A percentile compares a stretch with the other conserved stretches of the same genome.
Evolutionary conservation across 2,113 vertebrate species (phyloP).

Genomic region (Marmota monax): DNA sequence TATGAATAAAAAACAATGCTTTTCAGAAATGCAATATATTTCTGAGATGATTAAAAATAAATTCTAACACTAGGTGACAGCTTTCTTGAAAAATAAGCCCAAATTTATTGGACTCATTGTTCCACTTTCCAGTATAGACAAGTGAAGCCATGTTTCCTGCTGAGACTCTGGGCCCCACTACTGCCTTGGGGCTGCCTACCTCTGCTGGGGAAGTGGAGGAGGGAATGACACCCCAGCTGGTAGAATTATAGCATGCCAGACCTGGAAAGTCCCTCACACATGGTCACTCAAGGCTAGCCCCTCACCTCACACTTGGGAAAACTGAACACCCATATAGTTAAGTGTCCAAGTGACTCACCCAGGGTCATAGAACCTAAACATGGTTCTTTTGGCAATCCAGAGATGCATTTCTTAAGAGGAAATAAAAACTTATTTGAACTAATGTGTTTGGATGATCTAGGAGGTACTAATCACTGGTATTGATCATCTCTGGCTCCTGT

Average conservation of each 20-base stretch:
- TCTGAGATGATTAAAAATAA: not conserved
- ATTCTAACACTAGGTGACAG: not conserved
- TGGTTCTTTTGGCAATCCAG: not conserved
- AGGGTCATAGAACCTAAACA: not conserved
- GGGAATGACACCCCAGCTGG: not conserved
- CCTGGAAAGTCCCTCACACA: not conserved
- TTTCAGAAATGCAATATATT: not conserved
- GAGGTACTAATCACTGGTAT: not conserved
- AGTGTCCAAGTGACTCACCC: not conserved
- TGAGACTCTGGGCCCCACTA: not conserved
- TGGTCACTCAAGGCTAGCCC: not conserved
- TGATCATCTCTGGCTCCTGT: not conserved
- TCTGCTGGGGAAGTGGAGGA: not conserved
- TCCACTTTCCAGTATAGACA: not conserved
- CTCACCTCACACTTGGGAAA: not conserved
- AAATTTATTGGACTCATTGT: not conserved
- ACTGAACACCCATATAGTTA: not conserved
- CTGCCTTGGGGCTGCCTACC: not conserved
- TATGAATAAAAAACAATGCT: not conserved
- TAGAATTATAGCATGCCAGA: not conserved
- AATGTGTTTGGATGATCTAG: not conserved
- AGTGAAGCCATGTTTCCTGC: not conserved
- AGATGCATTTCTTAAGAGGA: conserved; percentile 15
- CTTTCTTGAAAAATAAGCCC: not conserved
- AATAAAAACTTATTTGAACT: conserved; percentile 24